Conservation (phyloP, 92 coral and sea anemone genomes). For the Palythoa grandiflora region DNA sequence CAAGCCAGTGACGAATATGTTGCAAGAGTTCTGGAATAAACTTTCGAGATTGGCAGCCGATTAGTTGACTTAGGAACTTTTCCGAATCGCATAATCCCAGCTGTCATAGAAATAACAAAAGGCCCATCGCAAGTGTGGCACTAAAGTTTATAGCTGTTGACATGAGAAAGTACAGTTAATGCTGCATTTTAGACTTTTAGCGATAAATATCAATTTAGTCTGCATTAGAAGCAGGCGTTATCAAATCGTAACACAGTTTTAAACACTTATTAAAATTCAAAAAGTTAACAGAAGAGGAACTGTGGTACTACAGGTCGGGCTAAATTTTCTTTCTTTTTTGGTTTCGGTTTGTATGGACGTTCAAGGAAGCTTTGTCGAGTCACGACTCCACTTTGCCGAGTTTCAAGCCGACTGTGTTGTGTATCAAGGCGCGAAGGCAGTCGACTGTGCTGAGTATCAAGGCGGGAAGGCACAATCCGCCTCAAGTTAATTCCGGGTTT, state of each 20-base stretch:
- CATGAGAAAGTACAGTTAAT: not conserved
- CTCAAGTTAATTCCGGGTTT: slow-evolving; percentile 10
- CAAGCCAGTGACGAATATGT: no score
- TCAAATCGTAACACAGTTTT: no score
- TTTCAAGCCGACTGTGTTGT: slow-evolving; percentile 40
- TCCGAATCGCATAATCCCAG: not conserved
- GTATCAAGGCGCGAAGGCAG: not conserved
- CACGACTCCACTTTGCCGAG: slow-evolving; percentile 32
- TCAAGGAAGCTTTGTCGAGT: slow-evolving; percentile 30
- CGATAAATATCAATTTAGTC: not conserved
- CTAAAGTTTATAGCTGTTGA: slow-evolving; percentile 12
- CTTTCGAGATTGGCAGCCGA: not conserved
- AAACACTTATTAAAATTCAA: not conserved
- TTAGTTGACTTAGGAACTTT: slow-evolving; percentile 1
- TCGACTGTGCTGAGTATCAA: slow-evolving; percentile 39
- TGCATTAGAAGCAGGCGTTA: not conserved
- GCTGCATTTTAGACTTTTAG: not conserved
- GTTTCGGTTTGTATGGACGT: slow-evolving; percentile 17
- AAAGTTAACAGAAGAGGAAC: slow-evolving; percentile 34
- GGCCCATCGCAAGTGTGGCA: not conserved
- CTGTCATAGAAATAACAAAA: slow-evolving; percentile 6
- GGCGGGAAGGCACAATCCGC: slow-evolving; percentile 9
- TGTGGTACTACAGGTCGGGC: slow-evolving; percentile 24
- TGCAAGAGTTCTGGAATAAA: not conserved
- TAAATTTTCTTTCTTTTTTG: slow-evolving; percentile 3